A percentile compares a stretch with the other conserved stretches of the same genome.
Conservation (phyloP, 2,113 vertebrate genomes). For the Indicator indicator region DNA sequence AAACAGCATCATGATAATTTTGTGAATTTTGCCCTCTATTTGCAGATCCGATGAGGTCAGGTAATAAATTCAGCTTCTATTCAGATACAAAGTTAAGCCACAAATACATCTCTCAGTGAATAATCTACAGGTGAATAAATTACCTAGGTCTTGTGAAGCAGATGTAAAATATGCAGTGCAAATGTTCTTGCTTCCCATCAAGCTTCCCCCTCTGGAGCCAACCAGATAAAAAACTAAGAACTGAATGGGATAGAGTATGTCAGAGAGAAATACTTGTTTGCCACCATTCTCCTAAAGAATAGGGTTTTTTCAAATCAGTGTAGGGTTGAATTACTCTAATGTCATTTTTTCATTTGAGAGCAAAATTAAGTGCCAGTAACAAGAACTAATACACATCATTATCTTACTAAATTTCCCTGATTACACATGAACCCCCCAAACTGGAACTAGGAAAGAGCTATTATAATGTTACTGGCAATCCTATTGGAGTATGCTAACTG, state of each 20-base stretch:
- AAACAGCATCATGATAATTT: background rate
- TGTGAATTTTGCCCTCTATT: background rate
- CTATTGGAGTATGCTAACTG: background rate
- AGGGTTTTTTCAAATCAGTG: background rate
- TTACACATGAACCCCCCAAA: background rate
- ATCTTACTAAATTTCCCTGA: background rate
- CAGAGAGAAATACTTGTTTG: background rate
- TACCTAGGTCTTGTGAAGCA: background rate
- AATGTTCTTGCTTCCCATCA: background rate
- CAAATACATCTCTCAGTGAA: constrained; percentile 26
- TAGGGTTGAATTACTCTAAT: background rate
- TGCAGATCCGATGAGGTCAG: background rate
- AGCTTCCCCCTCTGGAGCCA: background rate
- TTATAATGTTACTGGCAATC: background rate
- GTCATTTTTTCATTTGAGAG: background rate
- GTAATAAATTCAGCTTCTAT: constrained; percentile 2
- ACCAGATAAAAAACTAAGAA: background rate
- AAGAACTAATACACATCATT: background rate
- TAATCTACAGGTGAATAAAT: constrained; percentile 27
- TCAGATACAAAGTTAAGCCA: background rate
- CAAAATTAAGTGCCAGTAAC: background rate
- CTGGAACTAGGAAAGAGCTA: background rate
- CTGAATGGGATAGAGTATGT: background rate
- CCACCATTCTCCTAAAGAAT: background rate
- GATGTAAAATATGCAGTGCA: background rate